phyloP scores from a whole-genome alignment of 2,888 invertebrate genomes.

The Kryphioiulus occultus region DNA sequence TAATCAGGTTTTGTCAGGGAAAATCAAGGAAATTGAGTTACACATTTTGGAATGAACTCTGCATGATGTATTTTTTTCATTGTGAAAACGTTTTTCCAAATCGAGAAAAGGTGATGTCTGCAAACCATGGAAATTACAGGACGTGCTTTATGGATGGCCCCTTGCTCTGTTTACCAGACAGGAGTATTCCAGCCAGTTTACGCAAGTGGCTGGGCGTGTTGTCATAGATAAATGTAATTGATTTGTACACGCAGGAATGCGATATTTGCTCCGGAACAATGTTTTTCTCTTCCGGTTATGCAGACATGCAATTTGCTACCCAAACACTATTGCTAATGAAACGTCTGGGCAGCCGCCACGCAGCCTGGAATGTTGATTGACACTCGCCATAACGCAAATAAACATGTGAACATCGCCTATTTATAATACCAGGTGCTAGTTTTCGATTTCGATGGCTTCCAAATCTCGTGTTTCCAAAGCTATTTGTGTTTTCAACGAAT shows the following conservation, averaged over 20 bases:
- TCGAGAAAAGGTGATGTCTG: too few relatives aligned
- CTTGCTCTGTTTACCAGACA: too few relatives aligned
- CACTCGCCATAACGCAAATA: background rate
- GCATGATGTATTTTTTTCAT: too few relatives aligned
- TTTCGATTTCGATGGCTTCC: background rate
- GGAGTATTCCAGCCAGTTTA: background rate
- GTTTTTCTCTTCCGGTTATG: background rate
- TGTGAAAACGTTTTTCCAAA: too few relatives aligned
- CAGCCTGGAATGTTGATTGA: background rate
- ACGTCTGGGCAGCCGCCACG: background rate
- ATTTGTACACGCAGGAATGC: background rate
- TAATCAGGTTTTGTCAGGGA: too few relatives aligned
- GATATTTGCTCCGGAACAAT: background rate
- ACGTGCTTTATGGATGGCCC: too few relatives aligned
- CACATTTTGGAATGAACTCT: too few relatives aligned
- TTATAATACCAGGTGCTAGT: constrained; percentile 6
- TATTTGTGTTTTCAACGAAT: background rate
- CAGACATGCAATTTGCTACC: background rate
- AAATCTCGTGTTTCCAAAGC: background rate
- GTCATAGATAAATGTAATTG: background rate
- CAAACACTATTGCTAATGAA: background rate
- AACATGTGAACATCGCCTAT: background rate
- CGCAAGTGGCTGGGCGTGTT: background rate
- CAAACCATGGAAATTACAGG: too few relatives aligned
- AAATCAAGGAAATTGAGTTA: too few relatives aligned